phyloP scores from a whole-genome alignment of 2,113 vertebrate genomes.

The Cephalopterus ornatus region DNA sequence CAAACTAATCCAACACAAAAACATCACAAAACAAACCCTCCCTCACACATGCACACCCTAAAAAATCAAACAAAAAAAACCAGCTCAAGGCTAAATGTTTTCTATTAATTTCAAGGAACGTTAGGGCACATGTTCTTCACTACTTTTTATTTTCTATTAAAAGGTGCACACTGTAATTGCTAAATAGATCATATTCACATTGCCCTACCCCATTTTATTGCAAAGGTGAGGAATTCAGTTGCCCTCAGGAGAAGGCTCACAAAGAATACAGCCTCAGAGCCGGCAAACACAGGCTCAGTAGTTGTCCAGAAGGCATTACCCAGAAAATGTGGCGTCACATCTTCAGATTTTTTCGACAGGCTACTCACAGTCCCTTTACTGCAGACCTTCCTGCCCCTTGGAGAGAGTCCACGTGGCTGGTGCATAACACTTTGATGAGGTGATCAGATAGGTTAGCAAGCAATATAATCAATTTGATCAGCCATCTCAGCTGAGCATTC shows the following conservation, averaged over 20 bases:
- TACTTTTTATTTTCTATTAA: neutral
- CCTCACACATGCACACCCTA: fast-evolving
- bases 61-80: neutral
- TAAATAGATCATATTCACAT: neutral
- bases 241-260: neutral
- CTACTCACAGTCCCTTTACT: neutral
- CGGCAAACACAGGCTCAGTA: neutral
- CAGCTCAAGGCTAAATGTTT: neutral
- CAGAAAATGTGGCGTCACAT: fast-evolving
- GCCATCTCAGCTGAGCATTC: neutral
- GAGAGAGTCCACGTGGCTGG: neutral
- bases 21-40: fast-evolving
- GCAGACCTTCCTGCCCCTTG: neutral
- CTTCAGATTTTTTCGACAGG: neutral
- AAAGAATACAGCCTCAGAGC: neutral
- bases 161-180: neutral
- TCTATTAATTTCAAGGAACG: neutral
- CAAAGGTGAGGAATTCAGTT: neutral
- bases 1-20: neutral
- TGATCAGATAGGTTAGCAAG: neutral
- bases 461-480: neutral
- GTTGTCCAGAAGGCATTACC: neutral
- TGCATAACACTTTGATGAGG: neutral
- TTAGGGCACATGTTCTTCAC: neutral
- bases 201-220: neutral